phyloP scores from a whole-genome alignment of 1,140 invertebrate genomes.

The Pseudomyrmex gracilis region DNA sequence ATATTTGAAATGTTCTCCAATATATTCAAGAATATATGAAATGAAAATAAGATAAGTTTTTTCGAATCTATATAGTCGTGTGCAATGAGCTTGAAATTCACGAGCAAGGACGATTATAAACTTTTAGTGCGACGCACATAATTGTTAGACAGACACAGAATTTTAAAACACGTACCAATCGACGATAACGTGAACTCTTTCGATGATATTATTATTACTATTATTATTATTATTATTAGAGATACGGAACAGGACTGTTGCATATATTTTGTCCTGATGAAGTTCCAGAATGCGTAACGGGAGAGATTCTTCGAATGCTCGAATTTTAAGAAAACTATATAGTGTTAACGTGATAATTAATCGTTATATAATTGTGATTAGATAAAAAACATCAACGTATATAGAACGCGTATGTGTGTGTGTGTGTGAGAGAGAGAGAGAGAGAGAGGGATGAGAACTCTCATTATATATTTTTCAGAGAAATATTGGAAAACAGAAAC shows the following conservation, averaged over 20 bases:
- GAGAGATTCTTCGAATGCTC: not conserved
- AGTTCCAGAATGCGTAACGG: not conserved
- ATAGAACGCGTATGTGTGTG: conserved; percentile 40
- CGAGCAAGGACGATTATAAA: conserved; percentile 12
- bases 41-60: conserved; percentile 1
- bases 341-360: not conserved
- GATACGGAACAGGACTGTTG: not conserved
- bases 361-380: conserved; percentile 26
- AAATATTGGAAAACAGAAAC: conserved; percentile 25
- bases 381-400: conserved; percentile 26
- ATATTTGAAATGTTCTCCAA: too few relatives aligned
- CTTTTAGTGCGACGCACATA: conserved; percentile 1
- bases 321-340: conserved; percentile 40
- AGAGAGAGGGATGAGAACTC: conserved; percentile 29
- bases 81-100: conserved; percentile 18
- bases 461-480: conserved; percentile 61
- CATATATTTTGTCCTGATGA: not conserved
- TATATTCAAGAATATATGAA: not conserved
- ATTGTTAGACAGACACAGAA: conserved; percentile 19
- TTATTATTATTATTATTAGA: not conserved
- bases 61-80: not conserved
- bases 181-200: conserved; percentile 25
- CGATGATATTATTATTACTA: conserved; percentile 23
- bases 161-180: conserved; percentile 48
- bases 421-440: too few relatives aligned